These are phyloP conservation scores for Zosterops pallidus DNA, from an alignment of 2,113 vertebrate genomes.

Conservation along the genomic window DNA sequence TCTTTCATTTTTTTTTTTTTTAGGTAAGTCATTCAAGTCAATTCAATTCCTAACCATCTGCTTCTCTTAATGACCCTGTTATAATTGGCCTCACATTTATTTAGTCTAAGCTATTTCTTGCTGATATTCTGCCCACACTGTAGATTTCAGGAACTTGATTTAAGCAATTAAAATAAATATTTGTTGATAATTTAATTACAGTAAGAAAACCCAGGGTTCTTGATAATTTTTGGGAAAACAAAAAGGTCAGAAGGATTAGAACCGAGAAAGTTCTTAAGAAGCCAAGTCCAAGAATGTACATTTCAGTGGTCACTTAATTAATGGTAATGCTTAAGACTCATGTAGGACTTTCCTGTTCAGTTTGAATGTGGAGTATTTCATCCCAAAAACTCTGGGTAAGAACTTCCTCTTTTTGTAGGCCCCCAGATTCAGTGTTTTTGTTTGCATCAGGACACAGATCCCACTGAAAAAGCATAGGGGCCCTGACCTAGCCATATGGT, in stretches of 20 bases:
- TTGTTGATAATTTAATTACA: neutral
- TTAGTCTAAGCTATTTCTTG: neutral
- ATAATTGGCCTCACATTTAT: neutral
- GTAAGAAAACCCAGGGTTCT: accelerated
- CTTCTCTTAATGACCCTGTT: neutral
- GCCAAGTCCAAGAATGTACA: neutral
- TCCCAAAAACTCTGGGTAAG: neutral
- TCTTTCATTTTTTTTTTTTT: neutral
- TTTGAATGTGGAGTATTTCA: neutral
- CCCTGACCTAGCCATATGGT: neutral
- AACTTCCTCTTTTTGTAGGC: neutral
- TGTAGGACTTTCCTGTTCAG: neutral
- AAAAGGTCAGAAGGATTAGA: neutral
- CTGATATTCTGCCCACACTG: neutral
- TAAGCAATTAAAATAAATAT: neutral
- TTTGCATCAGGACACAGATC: neutral
- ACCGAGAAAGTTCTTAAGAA: neutral
- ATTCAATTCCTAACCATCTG: neutral
- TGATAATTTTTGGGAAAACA: neutral
- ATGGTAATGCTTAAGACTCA: neutral
- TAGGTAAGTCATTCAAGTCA: neutral
- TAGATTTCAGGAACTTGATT: neutral
- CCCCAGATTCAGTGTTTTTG: neutral
- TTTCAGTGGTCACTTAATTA: neutral
- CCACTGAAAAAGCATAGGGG: neutral